phyloP scores from a whole-genome alignment of 2,113 vertebrate genomes.

The Tragelaphus buxtoni region DNA sequence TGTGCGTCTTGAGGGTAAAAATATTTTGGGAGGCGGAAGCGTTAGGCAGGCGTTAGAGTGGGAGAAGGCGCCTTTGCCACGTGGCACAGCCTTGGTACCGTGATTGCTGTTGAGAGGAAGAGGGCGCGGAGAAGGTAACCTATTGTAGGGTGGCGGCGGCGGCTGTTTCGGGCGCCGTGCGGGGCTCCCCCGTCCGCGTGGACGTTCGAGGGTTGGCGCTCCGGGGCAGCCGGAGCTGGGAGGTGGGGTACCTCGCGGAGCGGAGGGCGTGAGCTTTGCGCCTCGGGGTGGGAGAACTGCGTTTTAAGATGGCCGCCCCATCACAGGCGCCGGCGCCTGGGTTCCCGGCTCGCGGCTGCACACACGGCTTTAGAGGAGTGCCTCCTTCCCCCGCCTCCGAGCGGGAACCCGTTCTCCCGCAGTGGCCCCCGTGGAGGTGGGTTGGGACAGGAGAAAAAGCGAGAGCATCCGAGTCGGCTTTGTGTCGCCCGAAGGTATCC shows the following conservation, averaged over 20 bases:
- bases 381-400: no score
- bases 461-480: accelerated
- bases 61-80: neutral
- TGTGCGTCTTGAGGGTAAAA: neutral
- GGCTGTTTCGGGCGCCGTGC: neutral
- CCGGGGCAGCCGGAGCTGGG: accelerated
- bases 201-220: accelerated
- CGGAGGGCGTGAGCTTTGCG: neutral
- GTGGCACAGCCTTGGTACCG: neutral
- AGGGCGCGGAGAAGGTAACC: neutral
- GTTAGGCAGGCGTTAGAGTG: neutral
- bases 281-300: neutral
- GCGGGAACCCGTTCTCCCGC: accelerated
- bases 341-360: no score
- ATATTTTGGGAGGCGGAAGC: neutral
- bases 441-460: neutral
- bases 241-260: accelerated
- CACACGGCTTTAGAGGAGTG: no score
- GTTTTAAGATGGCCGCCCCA: no score
- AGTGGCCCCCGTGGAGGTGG: neutral
- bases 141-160: neutral
- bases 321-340: no score
- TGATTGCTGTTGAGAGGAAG: neutral
- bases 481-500: neutral
- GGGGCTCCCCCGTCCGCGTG: accelerated